Conservation (phyloP, 1,140 invertebrate genomes). For the Charaxes varanes region DNA sequence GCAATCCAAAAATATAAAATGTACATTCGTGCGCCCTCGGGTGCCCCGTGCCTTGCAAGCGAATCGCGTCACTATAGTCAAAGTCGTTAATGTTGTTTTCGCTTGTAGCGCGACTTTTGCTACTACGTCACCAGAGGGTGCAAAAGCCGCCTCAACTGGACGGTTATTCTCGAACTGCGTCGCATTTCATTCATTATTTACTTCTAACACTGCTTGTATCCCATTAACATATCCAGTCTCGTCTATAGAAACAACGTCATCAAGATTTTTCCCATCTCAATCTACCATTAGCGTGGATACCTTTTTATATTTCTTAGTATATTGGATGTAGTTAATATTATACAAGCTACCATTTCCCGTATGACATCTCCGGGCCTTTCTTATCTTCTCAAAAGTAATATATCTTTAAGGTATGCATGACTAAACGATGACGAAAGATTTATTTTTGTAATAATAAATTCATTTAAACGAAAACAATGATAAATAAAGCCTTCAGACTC, state of each 20-base stretch:
- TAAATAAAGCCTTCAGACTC: constrained; percentile 13
- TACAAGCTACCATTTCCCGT: constrained; percentile 20
- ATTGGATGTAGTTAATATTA: constrained; percentile 31
- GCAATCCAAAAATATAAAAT: constrained; percentile 74
- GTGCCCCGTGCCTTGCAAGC: constrained; percentile 44
- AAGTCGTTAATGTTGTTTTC: constrained; percentile 27
- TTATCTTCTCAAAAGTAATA: constrained; percentile 22
- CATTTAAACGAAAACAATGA: constrained; percentile 12
- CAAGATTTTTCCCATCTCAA: too few species aligned
- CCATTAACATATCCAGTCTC: constrained; percentile 26
- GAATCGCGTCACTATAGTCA: constrained; percentile 34
- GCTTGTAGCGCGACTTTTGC: constrained; percentile 49
- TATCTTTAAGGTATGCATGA: constrained; percentile 23
- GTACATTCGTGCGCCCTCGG: constrained; percentile 66
- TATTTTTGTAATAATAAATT: constrained; percentile 14
- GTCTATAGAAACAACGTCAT: constrained; percentile 15
- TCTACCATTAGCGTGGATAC: too few species aligned
- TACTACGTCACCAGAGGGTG: constrained; percentile 54
- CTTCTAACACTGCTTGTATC: constrained; percentile 31
- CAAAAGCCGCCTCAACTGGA: constrained; percentile 69
- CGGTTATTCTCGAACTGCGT: constrained; percentile 67
- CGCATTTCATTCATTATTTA: constrained; percentile 46
- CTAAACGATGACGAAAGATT: constrained; percentile 17
- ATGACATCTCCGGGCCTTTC: constrained; percentile 37
- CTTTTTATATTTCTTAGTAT: too few species aligned